Evolutionary conservation across 1,140 invertebrate genomes (phyloP).

Genomic region (Helicoverpa zea): DNA sequence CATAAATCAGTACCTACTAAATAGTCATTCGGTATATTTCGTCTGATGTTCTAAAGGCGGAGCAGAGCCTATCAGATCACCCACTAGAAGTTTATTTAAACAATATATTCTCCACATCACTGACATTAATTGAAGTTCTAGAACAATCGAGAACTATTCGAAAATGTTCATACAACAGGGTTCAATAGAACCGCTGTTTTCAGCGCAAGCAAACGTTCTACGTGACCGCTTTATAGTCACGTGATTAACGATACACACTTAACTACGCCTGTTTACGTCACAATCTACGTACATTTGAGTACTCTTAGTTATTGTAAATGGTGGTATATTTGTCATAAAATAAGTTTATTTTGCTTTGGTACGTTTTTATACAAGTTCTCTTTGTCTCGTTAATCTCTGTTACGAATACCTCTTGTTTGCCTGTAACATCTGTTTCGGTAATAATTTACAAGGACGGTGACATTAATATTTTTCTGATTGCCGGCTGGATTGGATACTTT

Average conservation of each 20-base stretch:
- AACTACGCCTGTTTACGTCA: slow-evolving; percentile 15
- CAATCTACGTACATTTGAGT: slow-evolving; percentile 45
- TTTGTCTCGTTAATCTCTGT: slow-evolving; percentile 67
- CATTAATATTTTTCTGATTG: slow-evolving; percentile 64
- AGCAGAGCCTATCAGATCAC: too few species aligned
- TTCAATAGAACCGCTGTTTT: slow-evolving; percentile 27
- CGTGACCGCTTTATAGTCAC: slow-evolving; percentile 18
- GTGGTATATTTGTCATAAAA: slow-evolving; percentile 47
- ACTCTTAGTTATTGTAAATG: slow-evolving; percentile 37
- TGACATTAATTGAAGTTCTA: not conserved
- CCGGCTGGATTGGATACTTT: slow-evolving; percentile 18
- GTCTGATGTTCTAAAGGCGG: too few species aligned
- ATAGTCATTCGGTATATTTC: too few species aligned
- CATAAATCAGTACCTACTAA: too few species aligned
- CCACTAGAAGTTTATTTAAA: too few species aligned
- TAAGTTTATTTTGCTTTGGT: slow-evolving; percentile 55
- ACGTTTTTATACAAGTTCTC: slow-evolving; percentile 52
- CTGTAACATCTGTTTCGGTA: slow-evolving; percentile 70
- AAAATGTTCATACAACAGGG: not conserved
- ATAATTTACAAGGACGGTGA: slow-evolving; percentile 68
- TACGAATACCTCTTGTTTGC: slow-evolving; percentile 61
- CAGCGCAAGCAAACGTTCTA: slow-evolving; percentile 8
- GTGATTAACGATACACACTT: slow-evolving; percentile 37
- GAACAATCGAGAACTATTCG: slow-evolving; percentile 11
- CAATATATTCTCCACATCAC: too few species aligned